Evolutionary conservation across 2,797 vertebrate species (phyloP).

Genomic region (Sebastes diploproa): DNA sequence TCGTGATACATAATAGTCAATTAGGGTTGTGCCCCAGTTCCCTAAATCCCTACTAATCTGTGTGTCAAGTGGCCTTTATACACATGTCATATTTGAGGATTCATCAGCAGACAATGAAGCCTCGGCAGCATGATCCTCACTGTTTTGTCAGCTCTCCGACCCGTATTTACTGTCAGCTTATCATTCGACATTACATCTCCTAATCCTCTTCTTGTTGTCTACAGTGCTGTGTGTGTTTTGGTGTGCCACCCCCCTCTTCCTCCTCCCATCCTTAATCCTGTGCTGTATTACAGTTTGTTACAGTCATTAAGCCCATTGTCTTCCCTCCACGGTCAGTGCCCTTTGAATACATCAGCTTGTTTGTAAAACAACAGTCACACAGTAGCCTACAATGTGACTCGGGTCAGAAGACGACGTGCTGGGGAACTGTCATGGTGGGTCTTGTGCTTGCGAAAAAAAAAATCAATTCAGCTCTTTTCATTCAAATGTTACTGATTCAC

Average conservation of each 20-base stretch:
- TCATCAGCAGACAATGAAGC: conserved; percentile 46
- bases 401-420: conserved; percentile 24
- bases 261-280: conserved; percentile 33
- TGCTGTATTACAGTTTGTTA: conserved; percentile 32
- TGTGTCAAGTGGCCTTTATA: conserved; percentile 44
- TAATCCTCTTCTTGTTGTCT: conserved; percentile 65
- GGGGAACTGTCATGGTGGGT: conserved; percentile 6
- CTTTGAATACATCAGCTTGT: conserved; percentile 52
- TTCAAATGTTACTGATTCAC: conserved; percentile 20
- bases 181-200: conserved; percentile 42
- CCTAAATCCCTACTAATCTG: conserved; percentile 54
- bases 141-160: conserved; percentile 44
- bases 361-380: conserved; percentile 50
- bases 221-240: conserved; percentile 41
- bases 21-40: conserved; percentile 46
- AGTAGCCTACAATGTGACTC: conserved; percentile 34
- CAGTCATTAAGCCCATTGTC: conserved; percentile 68
- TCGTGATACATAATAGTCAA: conserved; percentile 27
- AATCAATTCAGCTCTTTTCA: conserved; percentile 3
- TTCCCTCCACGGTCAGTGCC: conserved; percentile 30
- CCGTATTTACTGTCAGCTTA: conserved; percentile 66
- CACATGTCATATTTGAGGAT: conserved; percentile 37
- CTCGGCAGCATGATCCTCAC: conserved; percentile 33
- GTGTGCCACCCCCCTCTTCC: not conserved
- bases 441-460: not conserved